Conservation (phyloP, 2,113 vertebrate species). For the Lepisosteus osseus region DNA sequence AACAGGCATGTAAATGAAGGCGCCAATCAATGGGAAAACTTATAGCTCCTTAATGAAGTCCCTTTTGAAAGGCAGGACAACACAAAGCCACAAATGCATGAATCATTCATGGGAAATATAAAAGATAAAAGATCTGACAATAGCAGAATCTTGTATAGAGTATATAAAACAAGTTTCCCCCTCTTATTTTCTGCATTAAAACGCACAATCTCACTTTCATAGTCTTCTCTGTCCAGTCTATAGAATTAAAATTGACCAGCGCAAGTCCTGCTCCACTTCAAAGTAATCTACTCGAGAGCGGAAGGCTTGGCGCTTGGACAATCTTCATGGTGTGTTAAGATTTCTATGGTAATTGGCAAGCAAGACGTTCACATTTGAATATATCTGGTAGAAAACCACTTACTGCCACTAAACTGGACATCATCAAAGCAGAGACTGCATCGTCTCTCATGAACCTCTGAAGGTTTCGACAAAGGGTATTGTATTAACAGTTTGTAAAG, state of each 20-base stretch:
- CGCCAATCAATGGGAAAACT: constrained; percentile 75
- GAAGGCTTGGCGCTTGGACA: constrained; percentile 84
- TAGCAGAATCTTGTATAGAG: constrained; percentile 85
- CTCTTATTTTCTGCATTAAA: constrained; percentile 84
- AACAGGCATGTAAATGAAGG: constrained; percentile 68
- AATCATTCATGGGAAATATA: constrained; percentile 96
- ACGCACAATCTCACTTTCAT: constrained; percentile 75
- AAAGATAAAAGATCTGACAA: constrained; percentile 91
- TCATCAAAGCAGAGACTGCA: constrained; percentile 76
- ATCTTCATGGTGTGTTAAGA: constrained; percentile 91
- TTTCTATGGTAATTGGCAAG: constrained; percentile 88
- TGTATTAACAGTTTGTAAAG: not conserved
- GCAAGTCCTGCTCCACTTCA: constrained; percentile 86
- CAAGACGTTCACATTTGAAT: constrained; percentile 83
- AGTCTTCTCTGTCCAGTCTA: constrained; percentile 76
- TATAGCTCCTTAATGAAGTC: constrained; percentile 83
- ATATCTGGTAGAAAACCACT: constrained; percentile 76
- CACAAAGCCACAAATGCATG: constrained; percentile 83
- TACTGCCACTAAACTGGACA: constrained; percentile 82
- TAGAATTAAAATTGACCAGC: constrained; percentile 89
- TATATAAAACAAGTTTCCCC: constrained; percentile 84
- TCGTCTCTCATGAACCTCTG: constrained; percentile 45
- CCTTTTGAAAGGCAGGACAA: constrained; percentile 75
- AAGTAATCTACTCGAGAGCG: constrained; percentile 82
- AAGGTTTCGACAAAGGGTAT: constrained; percentile 13